phyloP scores from a whole-genome alignment of 2,113 vertebrate species.

The Ciconia maguari region DNA sequence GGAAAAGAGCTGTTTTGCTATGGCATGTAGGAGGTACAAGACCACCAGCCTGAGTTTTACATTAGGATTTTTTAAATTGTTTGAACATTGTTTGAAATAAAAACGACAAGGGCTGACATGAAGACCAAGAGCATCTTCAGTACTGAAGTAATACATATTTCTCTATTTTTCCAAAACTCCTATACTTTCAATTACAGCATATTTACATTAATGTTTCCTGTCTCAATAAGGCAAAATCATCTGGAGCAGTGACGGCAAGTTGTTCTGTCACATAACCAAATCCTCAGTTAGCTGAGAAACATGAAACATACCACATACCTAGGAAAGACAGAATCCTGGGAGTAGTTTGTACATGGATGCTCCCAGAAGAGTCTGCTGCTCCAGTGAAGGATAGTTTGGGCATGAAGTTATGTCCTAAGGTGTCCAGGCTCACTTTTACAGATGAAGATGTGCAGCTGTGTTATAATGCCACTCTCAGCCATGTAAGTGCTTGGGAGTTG shows the following conservation, averaged over 20 bases:
- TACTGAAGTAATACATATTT: not conserved
- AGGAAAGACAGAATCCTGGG: not conserved
- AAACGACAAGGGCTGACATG: not conserved
- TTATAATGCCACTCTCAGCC: not conserved
- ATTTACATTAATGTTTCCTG: not conserved
- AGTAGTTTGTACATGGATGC: not conserved
- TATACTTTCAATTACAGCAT: not conserved
- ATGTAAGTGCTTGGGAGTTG: fast-evolving
- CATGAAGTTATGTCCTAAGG: not conserved
- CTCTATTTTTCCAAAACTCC: not conserved
- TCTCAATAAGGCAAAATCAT: not conserved
- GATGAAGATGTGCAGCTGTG: not conserved
- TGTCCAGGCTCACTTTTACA: not conserved
- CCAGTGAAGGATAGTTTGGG: not conserved
- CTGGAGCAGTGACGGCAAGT: not conserved
- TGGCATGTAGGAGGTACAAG: not conserved
- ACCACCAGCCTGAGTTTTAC: not conserved
- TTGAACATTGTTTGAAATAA: not conserved
- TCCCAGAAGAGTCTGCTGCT: not conserved
- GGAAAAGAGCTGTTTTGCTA: not conserved
- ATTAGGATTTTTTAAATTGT: not conserved
- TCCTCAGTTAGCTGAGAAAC: not conserved
- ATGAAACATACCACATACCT: not conserved
- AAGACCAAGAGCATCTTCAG: not conserved
- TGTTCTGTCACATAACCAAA: not conserved